Conservation (phyloP, 2,888 invertebrate genomes). For the Gymnosoma rotundatum region DNA sequence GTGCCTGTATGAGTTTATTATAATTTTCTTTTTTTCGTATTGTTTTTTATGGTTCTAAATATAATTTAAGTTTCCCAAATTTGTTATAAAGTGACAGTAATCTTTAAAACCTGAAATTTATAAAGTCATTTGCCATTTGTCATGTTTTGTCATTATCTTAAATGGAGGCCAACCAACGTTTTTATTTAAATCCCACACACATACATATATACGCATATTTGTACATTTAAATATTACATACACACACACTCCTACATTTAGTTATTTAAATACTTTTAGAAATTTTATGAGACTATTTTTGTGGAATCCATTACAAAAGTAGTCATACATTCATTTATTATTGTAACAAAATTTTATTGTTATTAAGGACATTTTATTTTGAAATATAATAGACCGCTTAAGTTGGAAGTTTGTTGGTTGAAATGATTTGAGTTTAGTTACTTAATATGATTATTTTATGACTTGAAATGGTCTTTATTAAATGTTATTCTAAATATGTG, state of each 20-base stretch:
- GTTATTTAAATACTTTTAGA: too few species aligned
- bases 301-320: background rate
- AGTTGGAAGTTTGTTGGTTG: background rate
- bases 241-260: too few species aligned
- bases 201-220: background rate
- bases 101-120: conserved; percentile 39
- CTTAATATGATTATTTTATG: background rate
- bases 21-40: too few species aligned
- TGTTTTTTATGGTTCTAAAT: background rate
- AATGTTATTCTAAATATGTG: too few species aligned
- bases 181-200: background rate
- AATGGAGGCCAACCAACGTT: conserved; percentile 11
- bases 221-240: too few species aligned
- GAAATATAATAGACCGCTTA: background rate
- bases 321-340: conserved; percentile 44
- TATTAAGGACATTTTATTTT: conserved; percentile 25
- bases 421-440: conserved; percentile 9
- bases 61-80: conserved; percentile 16
- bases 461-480: too few species aligned
- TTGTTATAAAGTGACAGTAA: conserved; percentile 27
- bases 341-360: conserved; percentile 40
- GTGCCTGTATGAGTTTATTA: too few species aligned
- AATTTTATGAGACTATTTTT: too few species aligned
- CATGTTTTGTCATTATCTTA: conserved; percentile 51
- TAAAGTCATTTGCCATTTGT: conserved; percentile 46